A percentile compares a stretch with the other conserved stretches of the same genome.
Conservation (phyloP, 2,113 vertebrate species). For the Alexandromys fortis region DNA sequence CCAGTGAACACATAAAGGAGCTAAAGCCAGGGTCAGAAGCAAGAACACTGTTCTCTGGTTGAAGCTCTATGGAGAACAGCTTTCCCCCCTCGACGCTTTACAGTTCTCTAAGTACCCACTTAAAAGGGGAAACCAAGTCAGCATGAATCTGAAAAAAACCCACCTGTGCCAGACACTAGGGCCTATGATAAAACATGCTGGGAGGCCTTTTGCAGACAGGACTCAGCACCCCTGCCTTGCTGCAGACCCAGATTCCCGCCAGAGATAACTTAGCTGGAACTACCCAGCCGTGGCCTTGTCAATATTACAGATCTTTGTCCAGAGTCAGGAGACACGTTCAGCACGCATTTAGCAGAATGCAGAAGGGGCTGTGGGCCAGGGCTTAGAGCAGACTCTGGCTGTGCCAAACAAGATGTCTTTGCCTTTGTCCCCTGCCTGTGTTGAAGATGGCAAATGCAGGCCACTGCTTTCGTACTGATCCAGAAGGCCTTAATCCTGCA, state of each 20-base stretch:
- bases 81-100: not conserved
- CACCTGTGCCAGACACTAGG: not conserved
- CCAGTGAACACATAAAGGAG: not conserved
- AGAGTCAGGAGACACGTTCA: conserved; percentile 4
- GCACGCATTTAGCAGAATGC: conserved; percentile 11
- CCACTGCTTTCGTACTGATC: not conserved
- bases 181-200: not conserved
- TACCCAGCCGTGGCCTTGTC: conserved; percentile 11
- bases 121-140: not conserved
- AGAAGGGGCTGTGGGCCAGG: conserved; percentile 22
- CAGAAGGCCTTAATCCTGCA: not conserved
- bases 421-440: not conserved
- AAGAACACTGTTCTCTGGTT: not conserved
- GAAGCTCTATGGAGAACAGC: not conserved
- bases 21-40: not conserved
- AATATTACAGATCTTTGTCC: not conserved
- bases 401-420: not conserved
- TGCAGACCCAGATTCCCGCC: conserved; percentile 33
- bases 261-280: conserved; percentile 53
- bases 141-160: not conserved
- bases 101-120: not conserved
- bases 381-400: not conserved
- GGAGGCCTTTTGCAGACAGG: not conserved
- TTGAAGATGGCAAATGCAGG: not conserved
- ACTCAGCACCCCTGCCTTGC: not conserved